Conservation (phyloP, 2,888 invertebrate genomes). For the Dynastes grantii region DNA sequence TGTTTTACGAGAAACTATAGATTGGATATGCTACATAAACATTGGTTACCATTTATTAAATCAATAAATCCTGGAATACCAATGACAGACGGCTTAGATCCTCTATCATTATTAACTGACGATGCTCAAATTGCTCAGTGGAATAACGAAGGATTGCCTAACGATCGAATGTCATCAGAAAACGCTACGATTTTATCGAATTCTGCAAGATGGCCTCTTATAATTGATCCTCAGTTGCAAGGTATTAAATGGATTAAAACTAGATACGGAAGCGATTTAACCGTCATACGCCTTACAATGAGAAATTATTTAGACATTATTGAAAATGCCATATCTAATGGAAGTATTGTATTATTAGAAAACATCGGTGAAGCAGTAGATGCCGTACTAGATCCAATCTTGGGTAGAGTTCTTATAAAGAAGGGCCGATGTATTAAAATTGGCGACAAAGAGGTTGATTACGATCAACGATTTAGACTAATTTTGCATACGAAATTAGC, state of each 20-base stretch:
- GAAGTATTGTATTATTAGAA: constrained; percentile 86
- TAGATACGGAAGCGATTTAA: constrained; percentile 82
- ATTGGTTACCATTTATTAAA: constrained; percentile 87
- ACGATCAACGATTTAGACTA: constrained; percentile 84
- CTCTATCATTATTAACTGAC: constrained; percentile 89
- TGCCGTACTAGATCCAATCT: constrained; percentile 90
- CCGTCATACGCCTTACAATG: constrained; percentile 85
- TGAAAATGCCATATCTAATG: constrained; percentile 78
- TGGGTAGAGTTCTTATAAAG: constrained; percentile 90
- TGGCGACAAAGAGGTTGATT: constrained; percentile 95
- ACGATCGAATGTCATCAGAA: constrained; percentile 94
- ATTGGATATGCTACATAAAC: constrained; percentile 81
- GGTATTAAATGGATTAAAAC: constrained; percentile 96
- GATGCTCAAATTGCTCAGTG: constrained; percentile 94
- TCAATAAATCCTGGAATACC: constrained; percentile 84
- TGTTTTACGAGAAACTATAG: constrained; percentile 92
- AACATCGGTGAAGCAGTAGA: constrained; percentile 92
- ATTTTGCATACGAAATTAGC: constrained; percentile 94
- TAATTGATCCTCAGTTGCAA: constrained; percentile 94
- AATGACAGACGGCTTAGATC: constrained; percentile 85
- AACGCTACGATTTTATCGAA: constrained; percentile 94
- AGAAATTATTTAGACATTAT: constrained; percentile 89
- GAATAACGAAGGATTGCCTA: constrained; percentile 95
- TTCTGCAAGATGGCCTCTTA: constrained; percentile 93
- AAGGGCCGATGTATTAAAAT: constrained; percentile 88